A percentile compares a stretch with the other conserved stretches of the same genome.
Conservation (phyloP, 2,113 vertebrate genomes). For the Melanerpes aurifrons region DNA sequence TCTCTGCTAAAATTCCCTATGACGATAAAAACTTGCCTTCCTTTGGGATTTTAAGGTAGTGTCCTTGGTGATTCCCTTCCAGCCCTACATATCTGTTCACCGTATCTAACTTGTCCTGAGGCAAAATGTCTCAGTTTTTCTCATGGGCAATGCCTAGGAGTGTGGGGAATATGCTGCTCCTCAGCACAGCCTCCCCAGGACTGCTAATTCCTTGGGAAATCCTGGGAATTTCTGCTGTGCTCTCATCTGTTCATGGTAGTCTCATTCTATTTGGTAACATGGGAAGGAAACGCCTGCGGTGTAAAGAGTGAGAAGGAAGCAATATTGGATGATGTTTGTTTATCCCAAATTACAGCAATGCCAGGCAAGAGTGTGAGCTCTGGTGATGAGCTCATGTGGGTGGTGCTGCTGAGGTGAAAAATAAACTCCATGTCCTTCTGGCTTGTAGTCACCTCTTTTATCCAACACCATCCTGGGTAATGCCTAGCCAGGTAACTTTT, state of each 20-base stretch:
- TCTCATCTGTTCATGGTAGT: background rate
- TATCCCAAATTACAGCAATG: background rate
- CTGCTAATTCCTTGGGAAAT: background rate
- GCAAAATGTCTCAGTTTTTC: background rate
- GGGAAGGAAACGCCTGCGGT: background rate
- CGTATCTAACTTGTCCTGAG: background rate
- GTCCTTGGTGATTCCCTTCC: background rate
- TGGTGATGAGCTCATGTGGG: background rate
- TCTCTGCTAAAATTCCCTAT: background rate
- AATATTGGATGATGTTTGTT: background rate
- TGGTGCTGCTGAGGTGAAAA: background rate
- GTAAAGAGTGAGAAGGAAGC: background rate
- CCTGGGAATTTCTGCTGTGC: background rate
- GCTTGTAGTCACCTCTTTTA: background rate
- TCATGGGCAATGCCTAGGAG: fast-evolving
- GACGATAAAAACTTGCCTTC: background rate
- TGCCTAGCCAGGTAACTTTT: background rate
- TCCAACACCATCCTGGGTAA: background rate
- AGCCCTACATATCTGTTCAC: background rate
- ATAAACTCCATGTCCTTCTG: background rate
- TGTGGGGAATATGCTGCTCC: background rate
- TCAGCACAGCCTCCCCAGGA: background rate
- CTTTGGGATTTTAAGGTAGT: background rate
- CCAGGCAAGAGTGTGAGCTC: background rate
- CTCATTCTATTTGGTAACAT: background rate